Evolutionary conservation across 2,797 vertebrate species (phyloP), one percentile per base, ranked within the genome.

Genomic region (Anabacerthia variegaticeps): DNA sequence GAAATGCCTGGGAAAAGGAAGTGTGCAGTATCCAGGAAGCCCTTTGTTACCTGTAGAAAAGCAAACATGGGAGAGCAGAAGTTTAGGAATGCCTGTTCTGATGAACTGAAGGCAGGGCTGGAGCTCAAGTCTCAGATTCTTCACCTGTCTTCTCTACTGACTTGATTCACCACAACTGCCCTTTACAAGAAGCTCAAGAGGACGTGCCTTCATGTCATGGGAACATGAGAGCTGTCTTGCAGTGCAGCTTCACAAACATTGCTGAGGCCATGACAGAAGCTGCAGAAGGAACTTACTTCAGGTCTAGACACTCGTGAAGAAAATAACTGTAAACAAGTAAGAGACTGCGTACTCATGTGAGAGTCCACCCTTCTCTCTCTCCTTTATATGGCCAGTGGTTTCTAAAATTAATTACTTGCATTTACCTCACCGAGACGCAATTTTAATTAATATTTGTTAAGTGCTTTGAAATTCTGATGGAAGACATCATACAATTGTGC

Each of bases 381-480:
- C 62, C 72, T 83, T 85, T 74, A 73, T 75, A 77, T 44, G 54
- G 54, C 51, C 2, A 0, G 19, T 65, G n/a, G 26, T 39, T 93
- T 95, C 80, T 46, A 87, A 72, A 95, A 89, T 61, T 63, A 87
- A 77, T 91, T 91, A 79, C 71, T 87, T 69, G 63, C 21, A 32
- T 46, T 46, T 43, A 39, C 78, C 43, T 92, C 76, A 76, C 41
- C 88, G 82, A 89, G 79, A 88, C 0, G 1, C 73, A 88, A 62
- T 74, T 21, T 91, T 95, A 89, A 94, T 91, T 94, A 93, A 52
- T 81, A 84, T 92, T 91, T 93, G 51, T 52, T 73, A 75, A 91
- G 51, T 81, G 52, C 66, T 88, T 84, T 93, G 71, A 85, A 92
- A 92, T 88, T 90, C 88, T 73, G 55, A 86, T 56, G 69, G 91